Percentiles rank a stretch among this genome's conserved stretches.
phyloP scores from a whole-genome alignment of 92 coral and sea anemone species.

The Umimayanthus kanabou region DNA sequence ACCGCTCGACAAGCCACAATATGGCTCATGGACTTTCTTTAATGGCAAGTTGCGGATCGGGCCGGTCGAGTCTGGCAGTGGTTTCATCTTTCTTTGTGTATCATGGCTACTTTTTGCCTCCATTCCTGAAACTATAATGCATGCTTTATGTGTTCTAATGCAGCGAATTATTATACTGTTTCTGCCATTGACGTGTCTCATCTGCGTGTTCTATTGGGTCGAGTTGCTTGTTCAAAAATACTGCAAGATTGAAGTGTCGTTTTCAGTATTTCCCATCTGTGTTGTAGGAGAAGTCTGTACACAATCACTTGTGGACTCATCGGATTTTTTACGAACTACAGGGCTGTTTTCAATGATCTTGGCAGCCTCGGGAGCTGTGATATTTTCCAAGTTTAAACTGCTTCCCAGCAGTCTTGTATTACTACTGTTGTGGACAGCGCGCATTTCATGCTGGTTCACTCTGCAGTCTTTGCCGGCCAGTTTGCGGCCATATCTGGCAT shows the following conservation, averaged over 20 bases:
- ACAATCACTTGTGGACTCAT: conserved; percentile 87
- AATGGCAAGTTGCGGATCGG: conserved; percentile 86
- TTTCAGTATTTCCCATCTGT: conserved; percentile 91
- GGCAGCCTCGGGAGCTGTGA: conserved; percentile 76
- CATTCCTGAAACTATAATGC: conserved; percentile 82
- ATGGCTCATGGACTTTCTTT: conserved; percentile 70
- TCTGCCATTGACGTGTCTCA: conserved; percentile 82
- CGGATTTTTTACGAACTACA: conserved; percentile 85
- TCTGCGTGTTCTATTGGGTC: conserved; percentile 97
- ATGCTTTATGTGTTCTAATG: conserved; percentile 73
- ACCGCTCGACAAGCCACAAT: conserved; percentile 85
- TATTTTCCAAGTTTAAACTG: conserved; percentile 72
- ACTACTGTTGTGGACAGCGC: conserved; percentile 72
- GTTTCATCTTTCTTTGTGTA: conserved; percentile 73
- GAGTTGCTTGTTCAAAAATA: conserved; percentile 95
- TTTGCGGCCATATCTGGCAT: conserved; percentile 90
- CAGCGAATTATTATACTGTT: conserved; percentile 74
- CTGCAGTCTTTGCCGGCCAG: conserved; percentile 78
- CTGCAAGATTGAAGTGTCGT: conserved; percentile 86
- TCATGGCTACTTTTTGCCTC: conserved; percentile 93
- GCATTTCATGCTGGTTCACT: conserved; percentile 84
- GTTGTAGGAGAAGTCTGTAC: conserved; percentile 89
- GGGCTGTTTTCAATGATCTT: conserved; percentile 78
- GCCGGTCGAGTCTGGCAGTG: conserved; percentile 90
- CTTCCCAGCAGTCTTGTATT: conserved; percentile 78